phyloP scores from a whole-genome alignment of 2,888 invertebrate species.

The Thymelicus lineola region DNA sequence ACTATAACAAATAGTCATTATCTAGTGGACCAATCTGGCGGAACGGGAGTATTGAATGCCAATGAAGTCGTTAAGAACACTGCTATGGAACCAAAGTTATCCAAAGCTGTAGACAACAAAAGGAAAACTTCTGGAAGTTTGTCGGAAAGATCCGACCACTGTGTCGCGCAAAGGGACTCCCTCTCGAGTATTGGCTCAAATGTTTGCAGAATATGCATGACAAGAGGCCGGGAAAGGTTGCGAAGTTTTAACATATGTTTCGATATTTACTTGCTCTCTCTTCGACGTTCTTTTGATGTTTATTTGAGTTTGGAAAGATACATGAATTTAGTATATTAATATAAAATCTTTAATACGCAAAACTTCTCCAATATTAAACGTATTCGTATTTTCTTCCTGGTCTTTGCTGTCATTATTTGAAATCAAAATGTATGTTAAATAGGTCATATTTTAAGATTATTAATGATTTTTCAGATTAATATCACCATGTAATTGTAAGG shows the following conservation, averaged over 20 bases:
- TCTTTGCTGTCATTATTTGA: no score
- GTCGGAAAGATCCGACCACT: constrained; percentile 69
- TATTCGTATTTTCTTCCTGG: neutral
- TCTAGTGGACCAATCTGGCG: constrained; percentile 29
- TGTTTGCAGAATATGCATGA: constrained; percentile 88
- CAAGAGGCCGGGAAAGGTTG: constrained; percentile 75
- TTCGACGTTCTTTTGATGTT: constrained; percentile 28
- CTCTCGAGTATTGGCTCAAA: constrained; percentile 84
- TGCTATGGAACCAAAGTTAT: constrained; percentile 57
- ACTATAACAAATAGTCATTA: constrained; percentile 55
- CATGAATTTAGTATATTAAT: neutral
- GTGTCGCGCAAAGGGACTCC: constrained; percentile 67
- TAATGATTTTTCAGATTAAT: constrained; percentile 75
- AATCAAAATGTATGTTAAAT: no score
- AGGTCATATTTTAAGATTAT: neutral
- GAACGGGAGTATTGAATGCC: constrained; percentile 41
- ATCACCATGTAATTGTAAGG: constrained; percentile 89
- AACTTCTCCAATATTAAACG: neutral
- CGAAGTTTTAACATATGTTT: constrained; percentile 39
- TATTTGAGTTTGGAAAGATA: constrained; percentile 30
- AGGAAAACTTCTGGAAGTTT: constrained; percentile 66
- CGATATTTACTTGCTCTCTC: constrained; percentile 38
- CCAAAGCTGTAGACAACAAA: constrained; percentile 58
- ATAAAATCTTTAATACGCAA: neutral
- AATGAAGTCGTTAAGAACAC: constrained; percentile 63